Evolutionary conservation across 2,888 invertebrate species (phyloP).

Genomic region (Ormyrus pomaceus): DNA sequence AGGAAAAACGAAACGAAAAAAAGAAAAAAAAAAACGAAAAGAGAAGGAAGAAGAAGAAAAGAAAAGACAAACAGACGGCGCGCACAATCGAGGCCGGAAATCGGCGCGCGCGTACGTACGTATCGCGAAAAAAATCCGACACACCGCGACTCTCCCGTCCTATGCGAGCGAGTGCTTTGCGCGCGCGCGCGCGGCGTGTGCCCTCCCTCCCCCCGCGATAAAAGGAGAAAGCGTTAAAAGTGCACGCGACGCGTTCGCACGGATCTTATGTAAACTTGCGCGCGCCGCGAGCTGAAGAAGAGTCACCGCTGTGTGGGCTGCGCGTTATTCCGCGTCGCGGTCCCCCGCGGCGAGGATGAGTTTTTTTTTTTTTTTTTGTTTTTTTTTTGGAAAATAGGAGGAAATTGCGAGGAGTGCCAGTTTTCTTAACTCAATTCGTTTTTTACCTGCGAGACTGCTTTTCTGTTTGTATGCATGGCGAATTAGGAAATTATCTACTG

Average conservation of each 20-base stretch:
- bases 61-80: too few relatives aligned
- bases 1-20: not conserved
- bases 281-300: conserved; percentile 2
- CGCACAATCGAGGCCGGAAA: conserved; percentile 27
- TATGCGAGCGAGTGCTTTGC: too few relatives aligned
- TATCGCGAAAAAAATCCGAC: conserved; percentile 18
- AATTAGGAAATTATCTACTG: too few relatives aligned
- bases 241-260: conserved; percentile 57
- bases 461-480: too few relatives aligned
- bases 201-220: conserved; percentile 34
- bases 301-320: not conserved
- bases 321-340: not conserved
- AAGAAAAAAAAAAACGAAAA: too few relatives aligned
- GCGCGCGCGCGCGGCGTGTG: not conserved
- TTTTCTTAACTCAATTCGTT: too few relatives aligned
- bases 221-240: conserved; percentile 55
- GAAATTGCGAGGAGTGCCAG: too few relatives aligned
- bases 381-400: too few relatives aligned
- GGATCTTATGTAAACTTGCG: conserved; percentile 53
- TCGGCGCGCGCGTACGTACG: conserved; percentile 27
- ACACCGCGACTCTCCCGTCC: not conserved
- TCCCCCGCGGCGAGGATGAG: too few relatives aligned
- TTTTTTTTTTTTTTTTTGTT: too few relatives aligned
- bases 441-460: too few relatives aligned
- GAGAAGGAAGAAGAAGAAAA: too few relatives aligned